Percentiles rank a stretch among this genome's conserved stretches.
Conservation (phyloP, 2,797 vertebrate species). For the Linurgus olivaceus region DNA sequence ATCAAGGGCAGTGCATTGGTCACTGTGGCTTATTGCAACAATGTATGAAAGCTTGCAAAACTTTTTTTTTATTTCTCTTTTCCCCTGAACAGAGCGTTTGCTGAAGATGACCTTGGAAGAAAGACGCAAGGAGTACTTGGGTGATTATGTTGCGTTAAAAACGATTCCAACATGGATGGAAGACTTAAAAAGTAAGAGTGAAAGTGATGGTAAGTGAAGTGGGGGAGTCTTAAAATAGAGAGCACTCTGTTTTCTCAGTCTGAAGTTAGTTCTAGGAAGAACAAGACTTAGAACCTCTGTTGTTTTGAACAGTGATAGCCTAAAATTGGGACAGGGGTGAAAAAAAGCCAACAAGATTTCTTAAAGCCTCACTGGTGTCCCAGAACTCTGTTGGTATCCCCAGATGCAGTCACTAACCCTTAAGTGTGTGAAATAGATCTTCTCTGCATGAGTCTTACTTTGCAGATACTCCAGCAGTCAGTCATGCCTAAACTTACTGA, state of each 20-base stretch:
- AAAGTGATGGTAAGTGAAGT: conserved; percentile 75
- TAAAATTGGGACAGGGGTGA: fast-evolving
- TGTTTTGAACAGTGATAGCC: neutral
- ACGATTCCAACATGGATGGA: conserved; percentile 86
- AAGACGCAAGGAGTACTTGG: conserved; percentile 89
- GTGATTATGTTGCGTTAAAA: conserved; percentile 84
- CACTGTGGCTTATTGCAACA: neutral
- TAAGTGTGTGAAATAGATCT: neutral
- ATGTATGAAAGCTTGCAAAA: neutral
- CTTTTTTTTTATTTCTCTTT: neutral
- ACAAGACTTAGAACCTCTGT: neutral
- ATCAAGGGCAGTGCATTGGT: neutral
- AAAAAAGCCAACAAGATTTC: neutral
- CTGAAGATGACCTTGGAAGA: conserved; percentile 88
- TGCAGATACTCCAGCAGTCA: neutral
- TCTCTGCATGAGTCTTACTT: neutral
- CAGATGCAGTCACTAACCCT: neutral
- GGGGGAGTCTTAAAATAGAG: neutral
- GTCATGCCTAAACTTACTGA: neutral
- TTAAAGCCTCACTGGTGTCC: neutral
- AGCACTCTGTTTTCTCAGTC: neutral
- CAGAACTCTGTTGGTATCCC: neutral
- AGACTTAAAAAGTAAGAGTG: conserved; percentile 78
- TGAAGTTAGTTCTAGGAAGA: neutral
- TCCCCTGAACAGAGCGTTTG: conserved; percentile 83